Evolutionary conservation across 1,140 invertebrate species (phyloP).

Genomic region (Cydia strobilella): DNA sequence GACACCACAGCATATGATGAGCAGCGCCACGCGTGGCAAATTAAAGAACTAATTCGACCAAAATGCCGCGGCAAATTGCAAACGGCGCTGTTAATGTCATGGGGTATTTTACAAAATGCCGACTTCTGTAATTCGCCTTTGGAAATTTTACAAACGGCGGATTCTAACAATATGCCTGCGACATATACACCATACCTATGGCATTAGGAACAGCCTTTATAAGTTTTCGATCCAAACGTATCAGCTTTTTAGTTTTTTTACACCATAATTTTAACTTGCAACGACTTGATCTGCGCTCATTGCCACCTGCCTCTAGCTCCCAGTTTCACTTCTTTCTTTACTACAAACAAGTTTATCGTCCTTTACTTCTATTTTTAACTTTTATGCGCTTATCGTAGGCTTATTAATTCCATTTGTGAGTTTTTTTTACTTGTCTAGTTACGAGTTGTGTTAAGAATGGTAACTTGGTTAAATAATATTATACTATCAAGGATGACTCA

Average conservation of each 20-base stretch:
- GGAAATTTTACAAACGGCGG: too few relatives aligned
- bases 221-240: neutral
- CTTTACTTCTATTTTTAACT: neutral
- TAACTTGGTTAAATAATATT: too few relatives aligned
- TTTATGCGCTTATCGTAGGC: neutral
- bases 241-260: constrained; percentile 7
- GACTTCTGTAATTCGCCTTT: too few relatives aligned
- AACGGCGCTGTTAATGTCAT: too few relatives aligned
- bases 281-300: neutral
- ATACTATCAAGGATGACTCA: too few relatives aligned
- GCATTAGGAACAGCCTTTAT: neutral
- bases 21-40: too few relatives aligned
- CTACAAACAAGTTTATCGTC: constrained; percentile 9
- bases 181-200: neutral
- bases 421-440: neutral
- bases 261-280: neutral
- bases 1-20: too few relatives aligned
- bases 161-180: too few relatives aligned
- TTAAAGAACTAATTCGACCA: too few relatives aligned
- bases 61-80: too few relatives aligned
- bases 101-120: too few relatives aligned
- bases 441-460: neutral
- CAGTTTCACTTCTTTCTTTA: constrained; percentile 28
- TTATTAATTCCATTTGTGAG: neutral
- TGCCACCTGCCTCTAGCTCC: constrained; percentile 23